Conservation (phyloP, 2,888 invertebrate genomes). For the Keiferia lycopersicella region DNA sequence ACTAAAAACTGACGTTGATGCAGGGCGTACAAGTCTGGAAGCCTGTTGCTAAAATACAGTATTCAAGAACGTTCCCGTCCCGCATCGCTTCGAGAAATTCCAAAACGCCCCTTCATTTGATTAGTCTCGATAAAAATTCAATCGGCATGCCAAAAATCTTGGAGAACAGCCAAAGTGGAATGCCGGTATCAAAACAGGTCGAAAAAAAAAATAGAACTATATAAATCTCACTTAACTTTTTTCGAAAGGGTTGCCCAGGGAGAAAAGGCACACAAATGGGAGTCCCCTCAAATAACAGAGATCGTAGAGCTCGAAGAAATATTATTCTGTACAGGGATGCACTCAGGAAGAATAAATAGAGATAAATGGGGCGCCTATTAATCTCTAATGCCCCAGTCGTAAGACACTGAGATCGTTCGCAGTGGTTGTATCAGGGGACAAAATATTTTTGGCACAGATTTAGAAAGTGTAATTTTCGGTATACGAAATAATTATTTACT, state of each 20-base stretch:
- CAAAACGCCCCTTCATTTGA: not conserved
- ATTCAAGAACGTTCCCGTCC: no score
- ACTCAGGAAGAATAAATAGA: conserved; percentile 1
- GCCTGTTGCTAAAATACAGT: no score
- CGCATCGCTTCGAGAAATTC: not conserved
- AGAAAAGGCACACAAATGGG: conserved; percentile 29
- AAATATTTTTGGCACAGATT: no score
- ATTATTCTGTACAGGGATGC: conserved; percentile 19
- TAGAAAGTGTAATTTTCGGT: no score
- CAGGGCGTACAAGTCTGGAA: no score
- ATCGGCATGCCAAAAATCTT: not conserved
- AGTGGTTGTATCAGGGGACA: not conserved
- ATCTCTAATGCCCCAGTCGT: not conserved
- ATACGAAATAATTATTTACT: no score
- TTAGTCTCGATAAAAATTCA: conserved; percentile 1
- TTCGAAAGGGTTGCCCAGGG: conserved; percentile 31
- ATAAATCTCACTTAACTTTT: conserved; percentile 30
- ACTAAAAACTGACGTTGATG: no score
- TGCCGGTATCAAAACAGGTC: conserved; percentile 11
- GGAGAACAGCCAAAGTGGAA: not conserved
- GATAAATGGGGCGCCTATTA: not conserved
- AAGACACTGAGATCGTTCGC: not conserved
- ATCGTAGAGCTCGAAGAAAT: conserved; percentile 26
- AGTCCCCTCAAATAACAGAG: conserved; percentile 24
- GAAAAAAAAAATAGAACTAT: conserved; percentile 20